Conservation (phyloP, 2,797 vertebrate species). For the Silurus lanzhouensis region DNA sequence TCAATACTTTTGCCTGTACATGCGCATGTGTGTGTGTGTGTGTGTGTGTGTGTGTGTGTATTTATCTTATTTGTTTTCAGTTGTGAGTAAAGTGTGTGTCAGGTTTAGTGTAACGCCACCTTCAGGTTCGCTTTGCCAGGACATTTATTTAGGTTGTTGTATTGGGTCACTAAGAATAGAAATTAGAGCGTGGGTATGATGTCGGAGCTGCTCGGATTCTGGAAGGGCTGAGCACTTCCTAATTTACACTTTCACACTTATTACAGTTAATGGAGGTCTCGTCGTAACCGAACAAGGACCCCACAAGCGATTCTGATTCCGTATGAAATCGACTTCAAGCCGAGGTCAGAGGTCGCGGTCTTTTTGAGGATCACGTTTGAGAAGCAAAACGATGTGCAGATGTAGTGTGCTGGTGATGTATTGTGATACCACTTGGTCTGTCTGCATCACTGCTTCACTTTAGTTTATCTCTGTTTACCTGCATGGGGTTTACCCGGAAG, state of each 20-base stretch:
- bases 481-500: neutral
- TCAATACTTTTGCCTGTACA: too few relatives aligned
- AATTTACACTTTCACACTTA: neutral
- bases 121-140: neutral
- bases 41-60: neutral
- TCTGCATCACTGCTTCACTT: neutral
- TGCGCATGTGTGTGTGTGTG: neutral
- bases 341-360: neutral
- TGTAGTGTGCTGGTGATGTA: too few relatives aligned
- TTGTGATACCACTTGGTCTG: neutral
- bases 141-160: conserved; percentile 28
- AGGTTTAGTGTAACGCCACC: neutral
- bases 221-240: neutral
- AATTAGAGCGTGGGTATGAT: conserved; percentile 40
- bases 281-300: neutral
- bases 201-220: neutral
- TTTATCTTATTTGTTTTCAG: neutral
- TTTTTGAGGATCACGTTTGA: neutral
- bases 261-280: neutral
- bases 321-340: neutral
- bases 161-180: conserved; percentile 48
- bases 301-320: neutral
- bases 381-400: neutral
- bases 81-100: neutral
- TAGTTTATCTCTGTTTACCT: neutral